Percentiles rank a stretch among this genome's conserved stretches.
phyloP scores from a whole-genome alignment of 2,113 vertebrate genomes.

The Mesitornis unicolor region DNA sequence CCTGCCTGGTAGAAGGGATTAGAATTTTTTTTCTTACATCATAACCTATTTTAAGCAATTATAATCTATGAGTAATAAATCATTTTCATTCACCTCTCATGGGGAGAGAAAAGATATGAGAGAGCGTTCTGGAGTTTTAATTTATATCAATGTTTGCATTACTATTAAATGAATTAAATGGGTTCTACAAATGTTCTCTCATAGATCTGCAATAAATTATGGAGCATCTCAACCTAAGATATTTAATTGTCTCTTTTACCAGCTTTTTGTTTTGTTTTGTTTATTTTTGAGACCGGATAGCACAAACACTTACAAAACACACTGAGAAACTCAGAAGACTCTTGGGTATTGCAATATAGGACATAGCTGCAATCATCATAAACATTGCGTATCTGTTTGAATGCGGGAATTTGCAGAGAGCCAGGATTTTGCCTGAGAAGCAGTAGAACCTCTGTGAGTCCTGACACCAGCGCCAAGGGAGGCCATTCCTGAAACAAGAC shows the following conservation, averaged over 20 bases:
- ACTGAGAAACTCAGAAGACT: background rate
- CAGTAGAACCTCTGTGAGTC: background rate
- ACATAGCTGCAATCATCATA: background rate
- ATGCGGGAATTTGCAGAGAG: background rate
- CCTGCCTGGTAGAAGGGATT: constrained; percentile 62
- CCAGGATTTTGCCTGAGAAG: background rate
- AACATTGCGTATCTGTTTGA: background rate
- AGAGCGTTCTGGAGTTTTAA: constrained; percentile 40
- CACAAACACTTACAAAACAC: background rate
- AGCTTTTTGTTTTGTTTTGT: background rate
- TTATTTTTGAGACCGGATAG: background rate
- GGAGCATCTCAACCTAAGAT: constrained; percentile 11
- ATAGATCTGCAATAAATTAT: constrained; percentile 52
- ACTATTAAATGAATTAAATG: constrained; percentile 58
- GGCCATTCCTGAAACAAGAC: background rate
- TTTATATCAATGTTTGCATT: constrained; percentile 64
- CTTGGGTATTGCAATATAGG: background rate
- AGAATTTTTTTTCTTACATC: constrained; percentile 68
- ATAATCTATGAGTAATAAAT: constrained; percentile 73
- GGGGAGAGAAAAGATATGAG: constrained; percentile 51
- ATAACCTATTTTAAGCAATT: constrained; percentile 77
- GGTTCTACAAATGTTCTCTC: constrained; percentile 21
- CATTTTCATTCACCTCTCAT: constrained; percentile 63
- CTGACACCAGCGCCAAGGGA: background rate
- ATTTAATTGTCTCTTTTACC: constrained; percentile 38